Base-by-base conservation (phyloP, 1,140 invertebrate genomes). In the Lethocerus indicus region DNA sequence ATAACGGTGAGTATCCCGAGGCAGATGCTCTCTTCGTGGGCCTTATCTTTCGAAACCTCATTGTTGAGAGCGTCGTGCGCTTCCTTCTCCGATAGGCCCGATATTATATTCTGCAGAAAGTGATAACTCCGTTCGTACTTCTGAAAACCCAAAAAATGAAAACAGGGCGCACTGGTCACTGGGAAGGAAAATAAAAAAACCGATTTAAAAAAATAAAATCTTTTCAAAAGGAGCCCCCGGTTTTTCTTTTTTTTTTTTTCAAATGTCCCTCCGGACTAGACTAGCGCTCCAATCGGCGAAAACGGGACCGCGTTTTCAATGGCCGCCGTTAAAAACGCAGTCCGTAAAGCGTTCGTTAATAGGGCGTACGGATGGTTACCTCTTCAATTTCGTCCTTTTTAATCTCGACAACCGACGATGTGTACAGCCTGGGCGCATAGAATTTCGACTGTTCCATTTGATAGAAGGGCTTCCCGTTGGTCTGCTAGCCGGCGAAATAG, bases 51-150 rank as follows among this genome's bases (percentile, higher is more conserved):
- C 60, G 82, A 83, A 41, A 89, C 80, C 28, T 84, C 78, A 67
- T 81, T 87, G 61, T 85, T 90, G 12, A 95, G 69, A 12, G 80
- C 81, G 67, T 95, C 90, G 61, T 94, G 88, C 52, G 83, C 79
- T 68, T 96, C 91, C 63, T 93, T 89, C 62, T 96, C 91, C 50
- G 85, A 89, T 51, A 89, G 71, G 49, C 85, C 87, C 48, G 75
- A 70, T 24, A 81, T 79, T 53, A 93, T 66, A 57, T 72, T 76
- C 64, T 83, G 81, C 46, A 94, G 69, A 58, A 72, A 75, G 52
- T 67, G 67, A 64, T 84, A 86, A 57, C 83, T 83, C 61, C 80
- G 77, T 63, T 92, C 87, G 59, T 88, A 83, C 75, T 87, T 88
- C 89, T 94, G 73, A 49, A 75, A 79, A 72, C n/a, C n/a, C 49